Percentiles rank a stretch among this genome's conserved stretches.
Conservation (phyloP, 1,140 invertebrate species). For the Megalonaias nervosa region DNA sequence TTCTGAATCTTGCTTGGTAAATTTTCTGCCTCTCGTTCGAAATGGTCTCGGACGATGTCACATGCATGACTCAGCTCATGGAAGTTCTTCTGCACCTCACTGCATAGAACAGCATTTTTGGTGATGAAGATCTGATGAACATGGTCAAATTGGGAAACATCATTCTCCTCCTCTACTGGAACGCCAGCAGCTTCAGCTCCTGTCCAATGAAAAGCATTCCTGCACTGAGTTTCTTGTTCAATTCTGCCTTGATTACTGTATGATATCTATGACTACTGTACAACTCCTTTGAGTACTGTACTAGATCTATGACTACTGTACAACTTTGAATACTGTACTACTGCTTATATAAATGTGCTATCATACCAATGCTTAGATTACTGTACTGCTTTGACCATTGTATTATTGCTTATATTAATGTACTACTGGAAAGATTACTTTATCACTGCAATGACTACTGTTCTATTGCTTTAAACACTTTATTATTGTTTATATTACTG, state of each 20-base stretch:
- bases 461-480: background rate
- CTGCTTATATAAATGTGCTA: no score
- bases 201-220: background rate
- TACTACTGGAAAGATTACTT: no score
- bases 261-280: constrained; percentile 12
- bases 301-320: background rate
- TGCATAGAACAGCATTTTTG: constrained; percentile 63
- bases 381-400: no score
- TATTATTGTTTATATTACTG: no score
- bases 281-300: background rate
- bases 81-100: constrained; percentile 65
- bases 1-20: constrained; percentile 33
- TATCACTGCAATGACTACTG: no score
- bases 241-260: constrained; percentile 3
- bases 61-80: constrained; percentile 36
- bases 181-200: constrained; percentile 28
- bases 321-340: background rate
- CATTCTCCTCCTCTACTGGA: constrained; percentile 11
- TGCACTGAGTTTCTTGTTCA: background rate
- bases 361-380: no score
- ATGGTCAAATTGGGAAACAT: constrained; percentile 39
- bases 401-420: background rate
- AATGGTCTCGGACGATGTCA: constrained; percentile 7
- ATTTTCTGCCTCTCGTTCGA: constrained; percentile 16
- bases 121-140: constrained; percentile 65